Base-by-base conservation (phyloP, 1,140 invertebrate species). In the Polypedilum vanderplanki region DNA sequence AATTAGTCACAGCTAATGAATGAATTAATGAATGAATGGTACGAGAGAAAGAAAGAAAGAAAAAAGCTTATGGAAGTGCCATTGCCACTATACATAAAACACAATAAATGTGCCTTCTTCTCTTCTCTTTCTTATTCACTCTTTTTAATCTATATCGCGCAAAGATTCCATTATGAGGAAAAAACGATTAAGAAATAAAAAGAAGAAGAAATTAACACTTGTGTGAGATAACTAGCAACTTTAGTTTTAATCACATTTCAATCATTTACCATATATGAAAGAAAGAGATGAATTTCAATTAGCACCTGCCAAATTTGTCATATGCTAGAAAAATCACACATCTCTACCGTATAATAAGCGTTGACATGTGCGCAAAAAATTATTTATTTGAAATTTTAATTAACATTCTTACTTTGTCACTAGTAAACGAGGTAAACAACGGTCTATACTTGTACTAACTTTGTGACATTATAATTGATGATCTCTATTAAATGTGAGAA, bases 201-300 rank as follows among this genome's bases (percentile, higher is more conserved):
- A 15, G 9, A 57, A 57, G n/a, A 57, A 57, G 46, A 57, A 57
- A 57, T 57, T 57, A 57, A n/a, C 46, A 57, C 46, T 57, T 57
- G 46, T 57, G 12, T 57, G 46, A 57, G 46, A 57, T 57, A 57
- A 57, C 46, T 57, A 57, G 46, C 46, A 57, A 57, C 46, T 57
- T 57, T 57, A 57, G 46, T 57, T 57, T 57, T 57, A 57, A 57
- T 57, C 46, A 57, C n/a, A 57, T 57, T 57, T 57, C 46, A 57
- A 57, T 57, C 46, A 57, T 57, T n/a, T n/a, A 57, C 24, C 5
- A 33, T 3, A 5, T 3, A 5, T 3, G 24, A 33, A 5, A 33
- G 24, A 33, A 5, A 33, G 24, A 33, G 24, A 33, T 33, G 24
- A 33, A 3, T 5, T 33, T 57, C 46, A 57, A 33, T 57, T 57